Percentiles rank a stretch among this genome's conserved stretches.
Evolutionary conservation across 2,888 invertebrate genomes (phyloP).

Genomic region (Willowsia nigromaculata): DNA sequence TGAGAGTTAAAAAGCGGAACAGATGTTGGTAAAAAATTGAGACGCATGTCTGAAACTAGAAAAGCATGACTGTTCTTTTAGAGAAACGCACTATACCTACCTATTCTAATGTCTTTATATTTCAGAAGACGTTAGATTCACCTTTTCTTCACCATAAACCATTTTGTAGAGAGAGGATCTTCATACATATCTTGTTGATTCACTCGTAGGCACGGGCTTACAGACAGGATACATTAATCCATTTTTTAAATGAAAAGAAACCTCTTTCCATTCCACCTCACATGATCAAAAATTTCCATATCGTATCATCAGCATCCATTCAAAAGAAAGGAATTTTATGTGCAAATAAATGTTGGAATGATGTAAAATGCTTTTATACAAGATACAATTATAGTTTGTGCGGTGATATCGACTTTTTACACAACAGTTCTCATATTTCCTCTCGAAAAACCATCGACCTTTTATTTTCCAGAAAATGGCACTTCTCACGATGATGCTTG

Average conservation of each 20-base stretch:
- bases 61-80: neutral
- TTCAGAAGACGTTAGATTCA: neutral
- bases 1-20: slow-evolving; percentile 35
- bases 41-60: slow-evolving; percentile 8
- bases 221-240: neutral
- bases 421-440: neutral
- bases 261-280: neutral
- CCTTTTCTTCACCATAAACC: neutral
- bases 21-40: slow-evolving; percentile 34
- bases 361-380: no score
- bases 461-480: neutral
- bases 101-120: neutral
- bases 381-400: no score
- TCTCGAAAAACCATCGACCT: neutral
- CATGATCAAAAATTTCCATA: neutral
- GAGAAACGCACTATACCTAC: neutral
- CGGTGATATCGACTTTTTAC: neutral
- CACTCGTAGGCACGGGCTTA: neutral
- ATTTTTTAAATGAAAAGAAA: neutral
- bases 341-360: no score
- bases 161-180: neutral
- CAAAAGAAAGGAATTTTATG: no score
- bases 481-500: neutral
- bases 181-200: neutral
- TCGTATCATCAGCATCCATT: neutral